These are phyloP conservation scores for Steinernema khuongi DNA, from an alignment of 1,140 invertebrate genomes.

Conservation along the genomic window DNA sequence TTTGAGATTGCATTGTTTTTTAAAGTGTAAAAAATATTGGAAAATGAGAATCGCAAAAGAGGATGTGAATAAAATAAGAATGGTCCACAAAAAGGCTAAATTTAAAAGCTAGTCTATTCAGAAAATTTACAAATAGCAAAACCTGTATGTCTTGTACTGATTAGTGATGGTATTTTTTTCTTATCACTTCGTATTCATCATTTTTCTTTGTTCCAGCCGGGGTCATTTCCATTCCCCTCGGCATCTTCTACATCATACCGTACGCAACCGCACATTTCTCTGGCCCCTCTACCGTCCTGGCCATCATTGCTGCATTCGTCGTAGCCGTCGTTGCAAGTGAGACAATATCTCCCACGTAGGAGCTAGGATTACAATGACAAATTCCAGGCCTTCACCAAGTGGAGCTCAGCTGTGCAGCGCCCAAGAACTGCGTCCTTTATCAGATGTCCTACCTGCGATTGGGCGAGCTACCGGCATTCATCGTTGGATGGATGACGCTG, in stretches of 20 bases:
- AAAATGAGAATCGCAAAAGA: not conserved
- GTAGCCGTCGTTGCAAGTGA: constrained; percentile 23
- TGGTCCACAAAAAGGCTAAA: too few species aligned
- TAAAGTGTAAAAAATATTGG: not conserved
- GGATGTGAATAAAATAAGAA: not conserved
- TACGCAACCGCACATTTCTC: constrained; percentile 22
- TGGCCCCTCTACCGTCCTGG: constrained; percentile 29
- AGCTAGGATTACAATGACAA: not conserved
- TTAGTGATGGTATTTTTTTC: too few species aligned
- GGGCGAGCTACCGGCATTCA: constrained; percentile 34
- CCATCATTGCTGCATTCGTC: constrained; percentile 25
- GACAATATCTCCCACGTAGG: not conserved
- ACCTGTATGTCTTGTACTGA: too few species aligned
- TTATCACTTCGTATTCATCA: not conserved
- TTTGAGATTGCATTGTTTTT: too few species aligned
- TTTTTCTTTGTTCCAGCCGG: constrained; percentile 9
- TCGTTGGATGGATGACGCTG: constrained; percentile 33
- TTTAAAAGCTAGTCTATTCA: too few species aligned
- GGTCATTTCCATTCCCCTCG: constrained; percentile 25
- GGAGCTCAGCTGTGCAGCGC: constrained; percentile 31
- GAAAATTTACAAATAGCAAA: too few species aligned
- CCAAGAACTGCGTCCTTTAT: constrained; percentile 39
- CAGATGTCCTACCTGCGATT: constrained; percentile 29
- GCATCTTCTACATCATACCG: constrained; percentile 28
- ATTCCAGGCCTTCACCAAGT: constrained; percentile 31